Percentiles rank a stretch among this genome's conserved stretches.
phyloP scores from a whole-genome alignment of 2,888 invertebrate species.

The Penaeus monodon region DNA sequence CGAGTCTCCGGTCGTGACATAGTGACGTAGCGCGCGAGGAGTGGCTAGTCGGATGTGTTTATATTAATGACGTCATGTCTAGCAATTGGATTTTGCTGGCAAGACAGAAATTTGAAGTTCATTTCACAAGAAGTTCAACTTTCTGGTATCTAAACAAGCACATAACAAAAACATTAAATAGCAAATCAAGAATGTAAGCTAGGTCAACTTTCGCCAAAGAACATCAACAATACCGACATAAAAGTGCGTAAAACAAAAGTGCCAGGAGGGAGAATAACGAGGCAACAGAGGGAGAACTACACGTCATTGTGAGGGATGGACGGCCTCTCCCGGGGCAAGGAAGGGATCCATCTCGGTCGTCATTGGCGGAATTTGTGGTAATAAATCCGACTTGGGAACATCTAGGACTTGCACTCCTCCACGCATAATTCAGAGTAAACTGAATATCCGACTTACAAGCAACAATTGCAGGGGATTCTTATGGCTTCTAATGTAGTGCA shows the following conservation, averaged over 20 bases:
- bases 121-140: too few relatives aligned
- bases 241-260: not conserved
- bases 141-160: too few relatives aligned
- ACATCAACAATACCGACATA: too few relatives aligned
- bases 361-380: constrained; percentile 28
- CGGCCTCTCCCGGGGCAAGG: not conserved
- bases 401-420: constrained; percentile 20
- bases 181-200: too few relatives aligned
- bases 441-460: constrained; percentile 35
- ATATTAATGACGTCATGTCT: too few relatives aligned
- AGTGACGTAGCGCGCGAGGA: not conserved
- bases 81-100: too few relatives aligned
- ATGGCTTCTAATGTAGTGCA: constrained; percentile 3
- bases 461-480: constrained; percentile 12
- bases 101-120: too few relatives aligned
- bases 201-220: too few relatives aligned
- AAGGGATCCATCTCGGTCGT: constrained; percentile 46
- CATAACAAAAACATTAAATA: too few relatives aligned
- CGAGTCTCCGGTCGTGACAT: constrained; percentile 1
- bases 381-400: constrained; percentile 57
- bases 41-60: not conserved
- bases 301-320: not conserved
- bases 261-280: not conserved
- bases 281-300: not conserved
- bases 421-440: constrained; percentile 37